Evolutionary conservation across 2,888 invertebrate species (phyloP).

Genomic region (Nebria brevicollis): DNA sequence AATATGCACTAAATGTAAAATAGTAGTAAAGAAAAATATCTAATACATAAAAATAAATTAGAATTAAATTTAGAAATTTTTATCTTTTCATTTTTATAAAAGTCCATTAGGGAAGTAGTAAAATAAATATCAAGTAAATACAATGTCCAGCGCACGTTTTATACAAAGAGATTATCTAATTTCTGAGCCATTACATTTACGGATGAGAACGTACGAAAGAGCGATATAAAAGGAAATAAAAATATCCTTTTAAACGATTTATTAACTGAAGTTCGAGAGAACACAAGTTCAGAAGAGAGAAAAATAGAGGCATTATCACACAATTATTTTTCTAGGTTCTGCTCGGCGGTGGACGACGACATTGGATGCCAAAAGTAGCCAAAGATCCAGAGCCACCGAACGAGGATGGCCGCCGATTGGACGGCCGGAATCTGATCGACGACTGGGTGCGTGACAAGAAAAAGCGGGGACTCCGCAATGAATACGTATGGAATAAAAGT

Average conservation of each 20-base stretch:
- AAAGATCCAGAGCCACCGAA: slow-evolving; percentile 75
- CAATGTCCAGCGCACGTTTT: neutral
- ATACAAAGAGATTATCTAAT: slow-evolving; percentile 12
- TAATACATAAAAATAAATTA: neutral
- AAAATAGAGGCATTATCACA: slow-evolving; percentile 13
- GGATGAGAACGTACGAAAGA: slow-evolving; percentile 2
- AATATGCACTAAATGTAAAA: neutral
- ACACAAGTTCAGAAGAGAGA: neutral
- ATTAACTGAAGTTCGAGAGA: slow-evolving; percentile 14
- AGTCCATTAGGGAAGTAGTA: slow-evolving; percentile 5
- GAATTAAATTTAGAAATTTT: neutral
- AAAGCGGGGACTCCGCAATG: slow-evolving; percentile 71
- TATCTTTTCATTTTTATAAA: neutral
- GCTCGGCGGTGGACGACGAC: slow-evolving; percentile 80
- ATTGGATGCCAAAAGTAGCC: slow-evolving; percentile 78
- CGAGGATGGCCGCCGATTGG: slow-evolving; percentile 77
- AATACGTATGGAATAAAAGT: slow-evolving; percentile 79
- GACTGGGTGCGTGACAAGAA: slow-evolving; percentile 83
- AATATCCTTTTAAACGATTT: slow-evolving; percentile 31
- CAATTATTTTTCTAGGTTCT: slow-evolving; percentile 70
- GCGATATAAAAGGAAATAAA: slow-evolving; percentile 18
- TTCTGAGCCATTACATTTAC: slow-evolving; percentile 16
- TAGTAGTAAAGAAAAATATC: neutral
- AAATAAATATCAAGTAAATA: slow-evolving; percentile 13
- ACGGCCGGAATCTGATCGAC: slow-evolving; percentile 81